Evolutionary conservation across 2,888 invertebrate species (phyloP).

Genomic region (Odiellus spinosus): DNA sequence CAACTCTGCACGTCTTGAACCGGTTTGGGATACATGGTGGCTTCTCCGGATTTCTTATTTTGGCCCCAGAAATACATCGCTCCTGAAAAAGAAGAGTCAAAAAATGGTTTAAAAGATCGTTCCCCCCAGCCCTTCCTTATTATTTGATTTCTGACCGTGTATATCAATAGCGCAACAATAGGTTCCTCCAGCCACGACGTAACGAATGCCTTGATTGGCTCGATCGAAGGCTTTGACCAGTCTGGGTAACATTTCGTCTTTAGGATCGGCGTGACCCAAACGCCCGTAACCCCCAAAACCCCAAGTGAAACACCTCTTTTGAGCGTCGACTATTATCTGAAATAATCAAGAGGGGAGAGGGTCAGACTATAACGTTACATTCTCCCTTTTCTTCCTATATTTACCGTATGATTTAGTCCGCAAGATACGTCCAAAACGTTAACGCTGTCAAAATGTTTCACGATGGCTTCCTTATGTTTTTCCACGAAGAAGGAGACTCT

Average conservation of each 20-base stretch:
- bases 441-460: slow-evolving; percentile 59
- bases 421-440: slow-evolving; percentile 79
- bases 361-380: too few relatives aligned
- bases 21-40: slow-evolving; percentile 91
- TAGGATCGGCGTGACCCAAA: slow-evolving; percentile 78
- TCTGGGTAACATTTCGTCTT: slow-evolving; percentile 72
- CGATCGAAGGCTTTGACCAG: slow-evolving; percentile 76
- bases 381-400: too few relatives aligned
- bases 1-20: slow-evolving; percentile 86
- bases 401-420: slow-evolving; percentile 75
- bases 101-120: too few relatives aligned
- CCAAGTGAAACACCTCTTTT: slow-evolving; percentile 81
- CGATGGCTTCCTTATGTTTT: slow-evolving; percentile 64
- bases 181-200: slow-evolving; percentile 63
- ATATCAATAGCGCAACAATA: slow-evolving; percentile 39
- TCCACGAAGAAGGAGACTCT: slow-evolving; percentile 72
- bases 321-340: slow-evolving; percentile 50
- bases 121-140: too few relatives aligned
- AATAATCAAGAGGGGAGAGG: slow-evolving; percentile 32
- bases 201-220: slow-evolving; percentile 60
- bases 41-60: slow-evolving; percentile 79
- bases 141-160: too few relatives aligned
- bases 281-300: slow-evolving; percentile 91
- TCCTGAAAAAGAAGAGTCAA: too few relatives aligned
- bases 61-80: slow-evolving; percentile 72